A percentile compares a stretch with the other conserved stretches of the same genome.
Conservation (phyloP, 2,888 invertebrate genomes). For the Spilarctia lutea region DNA sequence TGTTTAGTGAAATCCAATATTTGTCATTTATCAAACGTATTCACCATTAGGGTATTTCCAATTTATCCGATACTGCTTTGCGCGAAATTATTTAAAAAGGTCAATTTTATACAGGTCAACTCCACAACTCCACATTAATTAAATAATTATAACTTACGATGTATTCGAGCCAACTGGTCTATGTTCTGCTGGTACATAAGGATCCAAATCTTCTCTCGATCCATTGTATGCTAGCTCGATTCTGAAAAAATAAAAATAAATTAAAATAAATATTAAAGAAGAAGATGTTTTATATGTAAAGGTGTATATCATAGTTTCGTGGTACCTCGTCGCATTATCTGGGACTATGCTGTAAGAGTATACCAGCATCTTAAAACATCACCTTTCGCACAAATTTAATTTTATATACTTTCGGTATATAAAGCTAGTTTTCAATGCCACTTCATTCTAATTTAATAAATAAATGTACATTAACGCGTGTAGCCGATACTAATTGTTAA, state of each 20-base stretch:
- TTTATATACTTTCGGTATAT: conserved; percentile 5
- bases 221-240: conserved; percentile 82
- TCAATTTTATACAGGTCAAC: background rate
- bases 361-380: conserved; percentile 8
- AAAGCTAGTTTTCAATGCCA: conserved; percentile 8
- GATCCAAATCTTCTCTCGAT: conserved; percentile 80
- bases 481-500: conserved; percentile 4
- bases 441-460: conserved; percentile 5
- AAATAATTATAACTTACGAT: conserved; percentile 68
- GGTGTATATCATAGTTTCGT: background rate
- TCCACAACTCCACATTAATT: background rate
- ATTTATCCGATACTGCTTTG: no score
- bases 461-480: conserved; percentile 4
- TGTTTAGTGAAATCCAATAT: background rate
- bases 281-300: background rate
- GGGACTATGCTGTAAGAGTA: background rate
- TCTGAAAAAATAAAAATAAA: conserved; percentile 62
- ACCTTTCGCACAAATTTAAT: conserved; percentile 1
- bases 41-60: background rate
- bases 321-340: conserved; percentile 2
- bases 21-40: background rate
- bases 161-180: conserved; percentile 77
- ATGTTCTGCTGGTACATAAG: conserved; percentile 78
- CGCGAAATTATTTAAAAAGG: background rate
- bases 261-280: background rate